A percentile compares a stretch with the other conserved stretches of the same genome.
These are phyloP conservation scores for Brachyopa scutellaris DNA, from an alignment of 2,888 invertebrate genomes.

Conservation along the genomic window DNA sequence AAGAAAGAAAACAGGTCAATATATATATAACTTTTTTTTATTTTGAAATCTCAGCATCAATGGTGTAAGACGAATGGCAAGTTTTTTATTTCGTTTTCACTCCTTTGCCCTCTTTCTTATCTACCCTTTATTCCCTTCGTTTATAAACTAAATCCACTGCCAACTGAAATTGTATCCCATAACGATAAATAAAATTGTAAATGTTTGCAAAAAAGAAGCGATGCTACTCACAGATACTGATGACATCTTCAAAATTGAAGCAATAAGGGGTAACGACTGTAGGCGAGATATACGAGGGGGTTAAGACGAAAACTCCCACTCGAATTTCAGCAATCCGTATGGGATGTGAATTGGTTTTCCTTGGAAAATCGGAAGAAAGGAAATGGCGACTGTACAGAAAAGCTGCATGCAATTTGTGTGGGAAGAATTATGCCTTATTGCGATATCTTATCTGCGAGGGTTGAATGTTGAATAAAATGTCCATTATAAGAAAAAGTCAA, in stretches of 20 bases:
- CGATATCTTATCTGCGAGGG: neutral
- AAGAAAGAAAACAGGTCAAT: conserved; percentile 34
- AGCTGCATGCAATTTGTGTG: no score
- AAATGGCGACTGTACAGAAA: no score
- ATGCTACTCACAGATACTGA: conserved; percentile 26
- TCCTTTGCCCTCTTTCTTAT: conserved; percentile 5
- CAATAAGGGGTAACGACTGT: conserved; percentile 24
- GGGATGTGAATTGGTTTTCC: neutral
- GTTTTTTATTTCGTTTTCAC: conserved; percentile 10
- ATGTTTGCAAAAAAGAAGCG: conserved; percentile 51
- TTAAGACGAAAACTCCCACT: neutral
- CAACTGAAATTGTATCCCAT: conserved; percentile 43
- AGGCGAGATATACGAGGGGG: conserved; percentile 13
- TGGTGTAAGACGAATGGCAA: conserved; percentile 28
- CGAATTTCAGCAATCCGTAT: neutral
- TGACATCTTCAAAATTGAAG: conserved; percentile 1
- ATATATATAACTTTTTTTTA: no score
- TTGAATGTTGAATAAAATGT: no score
- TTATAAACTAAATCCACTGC: conserved; percentile 16
- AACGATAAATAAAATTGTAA: conserved; percentile 67
- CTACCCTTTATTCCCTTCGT: neutral
- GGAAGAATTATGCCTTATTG: no score
- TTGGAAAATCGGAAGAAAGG: neutral
- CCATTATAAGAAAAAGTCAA: no score
- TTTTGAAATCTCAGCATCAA: conserved; percentile 12